A percentile compares a stretch with the other conserved stretches of the same genome.
Conservation (phyloP, 2,797 vertebrate genomes). For the Sebastiscus albofasciatus region DNA sequence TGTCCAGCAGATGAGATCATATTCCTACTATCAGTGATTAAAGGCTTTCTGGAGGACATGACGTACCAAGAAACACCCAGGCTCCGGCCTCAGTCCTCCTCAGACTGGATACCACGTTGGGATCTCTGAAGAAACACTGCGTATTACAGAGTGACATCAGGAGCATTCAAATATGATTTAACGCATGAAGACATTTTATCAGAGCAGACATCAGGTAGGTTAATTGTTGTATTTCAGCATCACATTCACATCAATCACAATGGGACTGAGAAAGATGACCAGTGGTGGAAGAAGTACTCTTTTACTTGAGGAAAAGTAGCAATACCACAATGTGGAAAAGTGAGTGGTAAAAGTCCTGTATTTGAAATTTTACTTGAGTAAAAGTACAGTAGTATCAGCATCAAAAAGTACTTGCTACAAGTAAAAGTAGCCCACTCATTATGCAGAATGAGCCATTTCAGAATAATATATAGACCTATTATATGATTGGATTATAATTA, state of each 20-base stretch:
- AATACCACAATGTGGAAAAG: too few species aligned
- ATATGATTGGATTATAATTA: too few species aligned
- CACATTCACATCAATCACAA: neutral
- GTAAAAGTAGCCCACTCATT: too few species aligned
- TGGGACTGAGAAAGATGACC: neutral
- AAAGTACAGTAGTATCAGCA: too few species aligned
- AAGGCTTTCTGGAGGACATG: constrained; percentile 14
- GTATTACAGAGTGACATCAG: neutral
- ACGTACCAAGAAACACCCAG: constrained; percentile 70
- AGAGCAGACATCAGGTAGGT: neutral
- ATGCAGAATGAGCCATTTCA: too few species aligned
- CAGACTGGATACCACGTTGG: constrained; percentile 64
- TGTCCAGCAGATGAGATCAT: constrained; percentile 35
- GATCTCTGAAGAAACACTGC: constrained; percentile 79
- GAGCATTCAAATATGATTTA: neutral
- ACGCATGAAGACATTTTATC: neutral
- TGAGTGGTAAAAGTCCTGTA: too few species aligned
- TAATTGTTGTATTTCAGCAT: neutral
- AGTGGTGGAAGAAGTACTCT: too few species aligned
- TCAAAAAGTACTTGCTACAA: too few species aligned
- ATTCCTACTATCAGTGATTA: constrained; percentile 33
- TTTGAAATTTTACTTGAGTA: too few species aligned
- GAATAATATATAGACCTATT: too few species aligned
- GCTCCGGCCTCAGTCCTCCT: constrained; percentile 33
- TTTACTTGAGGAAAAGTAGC: too few species aligned